phyloP scores from a whole-genome alignment of 2,888 invertebrate genomes.

The Tridacna gigas region DNA sequence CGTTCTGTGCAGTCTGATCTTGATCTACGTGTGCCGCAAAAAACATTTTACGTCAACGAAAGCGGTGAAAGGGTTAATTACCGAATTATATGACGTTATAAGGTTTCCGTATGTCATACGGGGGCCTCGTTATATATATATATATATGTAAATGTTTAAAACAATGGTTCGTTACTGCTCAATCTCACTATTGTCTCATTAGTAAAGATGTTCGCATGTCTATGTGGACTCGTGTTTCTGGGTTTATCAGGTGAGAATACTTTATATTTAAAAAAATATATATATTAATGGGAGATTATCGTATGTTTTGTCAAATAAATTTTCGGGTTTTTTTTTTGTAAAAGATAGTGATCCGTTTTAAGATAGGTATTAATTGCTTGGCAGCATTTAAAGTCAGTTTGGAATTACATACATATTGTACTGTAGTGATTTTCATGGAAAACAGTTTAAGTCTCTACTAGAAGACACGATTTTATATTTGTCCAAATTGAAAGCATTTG shows the following conservation, averaged over 20 bases:
- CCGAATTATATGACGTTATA: constrained; percentile 19
- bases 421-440: no score
- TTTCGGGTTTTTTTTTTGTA: no score
- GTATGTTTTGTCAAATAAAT: background rate
- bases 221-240: constrained; percentile 1
- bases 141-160: background rate
- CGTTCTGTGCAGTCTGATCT: no score
- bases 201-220: constrained; percentile 6
- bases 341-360: no score
- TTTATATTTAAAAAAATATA: no score
- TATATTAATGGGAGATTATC: no score
- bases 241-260: constrained; percentile 13
- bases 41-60: no score
- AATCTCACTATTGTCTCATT: background rate
- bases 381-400: background rate
- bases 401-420: background rate
- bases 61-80: background rate
- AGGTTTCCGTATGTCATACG: background rate
- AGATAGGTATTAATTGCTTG: background rate
- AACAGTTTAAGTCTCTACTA: no score
- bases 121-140: constrained; percentile 4
- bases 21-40: no score
- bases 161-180: constrained; percentile 8
- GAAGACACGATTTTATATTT: no score
- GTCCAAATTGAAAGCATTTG: no score